phyloP scores from a whole-genome alignment of 2,888 invertebrate genomes.

The Eueremaeus valkanovi region DNA sequence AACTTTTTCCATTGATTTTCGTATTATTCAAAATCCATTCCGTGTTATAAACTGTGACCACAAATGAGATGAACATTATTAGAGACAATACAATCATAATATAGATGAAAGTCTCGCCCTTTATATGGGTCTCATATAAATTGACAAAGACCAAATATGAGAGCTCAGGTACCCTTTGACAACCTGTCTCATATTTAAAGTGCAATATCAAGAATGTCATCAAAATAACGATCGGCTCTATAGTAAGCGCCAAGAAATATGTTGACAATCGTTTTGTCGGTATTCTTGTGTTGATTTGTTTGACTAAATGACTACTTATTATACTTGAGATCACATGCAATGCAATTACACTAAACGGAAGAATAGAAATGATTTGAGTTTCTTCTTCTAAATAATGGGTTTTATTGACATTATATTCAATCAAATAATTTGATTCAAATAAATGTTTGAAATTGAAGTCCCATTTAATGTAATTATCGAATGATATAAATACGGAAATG shows the following conservation, averaged over 20 bases:
- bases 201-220: not conserved
- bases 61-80: not conserved
- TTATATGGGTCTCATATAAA: not conserved
- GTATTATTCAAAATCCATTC: not conserved
- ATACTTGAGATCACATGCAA: not conserved
- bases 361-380: not conserved
- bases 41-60: not conserved
- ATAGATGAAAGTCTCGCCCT: not conserved
- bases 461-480: not conserved
- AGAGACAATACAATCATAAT: not conserved
- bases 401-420: not conserved
- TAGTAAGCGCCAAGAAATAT: not conserved
- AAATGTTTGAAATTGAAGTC: not conserved
- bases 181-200: not conserved
- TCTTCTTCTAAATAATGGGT: not conserved
- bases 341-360: not conserved
- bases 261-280: not conserved
- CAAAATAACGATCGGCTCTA: not conserved
- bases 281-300: not conserved
- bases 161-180: not conserved
- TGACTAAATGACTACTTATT: conserved; percentile 1
- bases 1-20: not conserved
- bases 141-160: conserved; percentile 6
- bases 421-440: conserved; percentile 23
- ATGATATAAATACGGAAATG: not conserved